Conservation (phyloP, 2,888 invertebrate species). For the Ectropis crepuscularia region DNA sequence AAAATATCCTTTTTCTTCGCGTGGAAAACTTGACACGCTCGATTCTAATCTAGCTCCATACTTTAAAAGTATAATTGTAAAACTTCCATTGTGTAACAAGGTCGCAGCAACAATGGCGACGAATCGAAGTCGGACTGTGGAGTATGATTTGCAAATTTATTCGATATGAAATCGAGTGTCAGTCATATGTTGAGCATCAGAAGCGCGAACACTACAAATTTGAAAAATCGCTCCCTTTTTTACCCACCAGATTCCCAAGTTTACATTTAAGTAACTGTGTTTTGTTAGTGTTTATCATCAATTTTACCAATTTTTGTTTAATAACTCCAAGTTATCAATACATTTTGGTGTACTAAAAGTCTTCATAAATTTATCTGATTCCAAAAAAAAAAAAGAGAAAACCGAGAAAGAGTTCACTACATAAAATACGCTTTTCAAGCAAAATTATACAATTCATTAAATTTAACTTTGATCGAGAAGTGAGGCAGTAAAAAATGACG, state of each 20-base stretch:
- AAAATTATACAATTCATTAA: too few species aligned
- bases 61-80: constrained; percentile 44
- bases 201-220: background rate
- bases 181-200: constrained; percentile 21
- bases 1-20: constrained; percentile 38
- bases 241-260: too few species aligned
- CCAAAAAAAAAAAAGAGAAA: too few species aligned
- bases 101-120: constrained; percentile 30
- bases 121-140: constrained; percentile 33
- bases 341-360: too few species aligned
- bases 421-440: background rate
- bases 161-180: constrained; percentile 17
- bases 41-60: constrained; percentile 44
- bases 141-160: constrained; percentile 34
- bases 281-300: too few species aligned
- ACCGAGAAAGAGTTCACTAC: too few species aligned
- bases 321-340: too few species aligned
- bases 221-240: too few species aligned
- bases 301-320: too few species aligned
- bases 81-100: constrained; percentile 43
- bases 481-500: constrained; percentile 28
- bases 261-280: too few species aligned
- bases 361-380: too few species aligned
- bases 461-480: background rate
- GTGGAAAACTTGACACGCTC: constrained; percentile 45